Evolutionary conservation across 1,140 invertebrate genomes (phyloP).

Genomic region (Proctacanthus coquilletti): DNA sequence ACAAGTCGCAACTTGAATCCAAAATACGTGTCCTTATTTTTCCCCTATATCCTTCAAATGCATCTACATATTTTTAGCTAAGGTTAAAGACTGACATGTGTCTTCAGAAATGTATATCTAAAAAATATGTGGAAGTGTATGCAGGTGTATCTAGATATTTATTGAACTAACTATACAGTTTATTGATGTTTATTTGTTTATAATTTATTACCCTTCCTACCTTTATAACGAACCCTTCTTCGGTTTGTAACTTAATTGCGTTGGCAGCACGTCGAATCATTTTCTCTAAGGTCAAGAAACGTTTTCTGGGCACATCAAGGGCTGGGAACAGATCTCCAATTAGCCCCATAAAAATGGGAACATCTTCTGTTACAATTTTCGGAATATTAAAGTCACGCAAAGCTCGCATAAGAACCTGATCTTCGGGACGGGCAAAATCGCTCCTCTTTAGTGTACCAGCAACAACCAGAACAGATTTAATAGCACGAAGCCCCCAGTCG

Average conservation of each 20-base stretch:
- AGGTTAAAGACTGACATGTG: not conserved
- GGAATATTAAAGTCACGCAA: slow-evolving; percentile 75
- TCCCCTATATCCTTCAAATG: too few species aligned
- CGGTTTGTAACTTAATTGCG: slow-evolving; percentile 68
- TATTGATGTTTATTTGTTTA: too few species aligned
- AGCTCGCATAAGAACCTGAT: slow-evolving; percentile 59
- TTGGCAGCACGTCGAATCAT: slow-evolving; percentile 50
- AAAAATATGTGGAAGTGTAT: too few species aligned
- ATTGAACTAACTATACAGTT: too few species aligned
- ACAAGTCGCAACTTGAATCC: too few species aligned
- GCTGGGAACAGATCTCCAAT: slow-evolving; percentile 70
- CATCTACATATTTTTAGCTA: too few species aligned
- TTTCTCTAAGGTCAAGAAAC: slow-evolving; percentile 62
- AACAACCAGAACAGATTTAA: slow-evolving; percentile 75
- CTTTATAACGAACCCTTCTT: slow-evolving; percentile 68
- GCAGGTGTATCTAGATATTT: too few species aligned
- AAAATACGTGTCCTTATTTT: too few species aligned
- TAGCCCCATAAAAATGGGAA: slow-evolving; percentile 70
- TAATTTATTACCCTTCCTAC: too few species aligned
- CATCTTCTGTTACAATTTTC: slow-evolving; percentile 72
- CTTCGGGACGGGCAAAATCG: slow-evolving; percentile 44
- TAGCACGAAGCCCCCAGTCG: slow-evolving; percentile 72
- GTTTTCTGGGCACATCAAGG: slow-evolving; percentile 61
- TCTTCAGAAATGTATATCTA: too few species aligned
- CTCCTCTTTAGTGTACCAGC: slow-evolving; percentile 48